phyloP scores from a whole-genome alignment of 2,113 vertebrate genomes.

The Caranx melampygus region DNA sequence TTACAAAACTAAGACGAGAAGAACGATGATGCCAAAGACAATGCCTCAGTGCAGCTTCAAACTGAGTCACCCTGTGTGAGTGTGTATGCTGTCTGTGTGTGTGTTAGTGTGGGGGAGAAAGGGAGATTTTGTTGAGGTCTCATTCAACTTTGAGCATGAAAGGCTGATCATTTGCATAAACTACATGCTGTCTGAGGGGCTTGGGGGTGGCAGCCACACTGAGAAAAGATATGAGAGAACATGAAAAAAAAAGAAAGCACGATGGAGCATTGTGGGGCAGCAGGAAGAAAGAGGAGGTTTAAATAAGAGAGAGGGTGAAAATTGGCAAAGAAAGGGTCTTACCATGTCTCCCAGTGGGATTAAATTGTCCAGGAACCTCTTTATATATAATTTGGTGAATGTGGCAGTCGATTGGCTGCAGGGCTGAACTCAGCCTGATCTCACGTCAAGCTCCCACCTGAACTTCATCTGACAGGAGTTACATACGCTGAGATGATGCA shows the following conservation, averaged over 20 bases:
- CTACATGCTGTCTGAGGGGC: conserved; percentile 86
- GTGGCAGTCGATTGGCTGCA: conserved; percentile 82
- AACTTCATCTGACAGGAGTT: conserved; percentile 53
- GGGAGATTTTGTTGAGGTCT: conserved; percentile 80
- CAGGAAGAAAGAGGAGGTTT: conserved; percentile 75
- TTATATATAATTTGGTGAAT: conserved; percentile 85
- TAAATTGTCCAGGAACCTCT: conserved; percentile 90
- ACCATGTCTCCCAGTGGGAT: conserved; percentile 87
- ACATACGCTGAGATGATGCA: conserved; percentile 77
- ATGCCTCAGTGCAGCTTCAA: background rate
- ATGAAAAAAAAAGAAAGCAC: conserved; percentile 73
- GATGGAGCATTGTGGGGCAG: conserved; percentile 74
- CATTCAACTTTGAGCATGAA: conserved; percentile 89
- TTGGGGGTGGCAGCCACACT: conserved; percentile 65
- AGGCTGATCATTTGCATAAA: conserved; percentile 90
- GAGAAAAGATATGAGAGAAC: conserved; percentile 86
- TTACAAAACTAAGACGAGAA: conserved; percentile 38
- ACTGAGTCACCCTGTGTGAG: conserved; percentile 14
- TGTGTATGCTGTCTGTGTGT: conserved; percentile 12
- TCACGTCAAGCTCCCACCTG: conserved; percentile 4
- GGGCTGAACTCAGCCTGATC: conserved; percentile 49
- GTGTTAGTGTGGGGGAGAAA: background rate
- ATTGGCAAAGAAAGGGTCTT: conserved; percentile 68
- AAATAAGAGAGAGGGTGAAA: conserved; percentile 78
- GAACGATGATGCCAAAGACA: conserved; percentile 58